Base-by-base conservation (phyloP, 2,113 vertebrate species). In the Sisor rabdophorus region DNA sequence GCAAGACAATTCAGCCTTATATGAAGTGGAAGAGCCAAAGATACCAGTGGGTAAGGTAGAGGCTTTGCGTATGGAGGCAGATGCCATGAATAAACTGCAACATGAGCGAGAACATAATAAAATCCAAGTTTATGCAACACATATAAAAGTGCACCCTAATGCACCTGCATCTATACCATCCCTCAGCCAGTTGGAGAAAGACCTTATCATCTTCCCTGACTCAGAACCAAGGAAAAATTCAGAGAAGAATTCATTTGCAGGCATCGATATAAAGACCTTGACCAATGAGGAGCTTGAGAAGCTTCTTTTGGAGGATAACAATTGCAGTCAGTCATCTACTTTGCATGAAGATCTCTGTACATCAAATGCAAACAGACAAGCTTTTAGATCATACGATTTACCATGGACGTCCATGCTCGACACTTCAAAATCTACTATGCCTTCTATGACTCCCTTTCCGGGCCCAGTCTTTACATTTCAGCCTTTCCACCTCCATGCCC, bases 61-160 rank as follows among this genome's bases (percentile, higher is more conserved):
- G 87, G 97, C 97, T n/a, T 90, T 99, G 78, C 95, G 95, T 71
- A 99, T 99, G 97, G 97, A 99, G 91, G 93, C 92, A 65, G 97
- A 98, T 55, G 97, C 97, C 11, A 88, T 99, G 87, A 95, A 95
- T 48, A 96, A 94, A 87, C 84, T 98, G 80, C 95, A 94, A 82
- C 94, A 91, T 75, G 95, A 93, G 47, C 95, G 92, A 86, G 89
- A 87, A 73, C 89, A 84, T 84, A 87, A 83, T 84, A 87, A 84
- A 50, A 85, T 82, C 79, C 85, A 88, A 58, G 79, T 79, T 50
- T 73, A 82, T 16, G 26, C 83, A 13, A 56, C 84, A 8, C 77
- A 75, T 5, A 75, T 83, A 86, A 82, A 87, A 84, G 80, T 87
- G 79, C 80, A 40, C n/a, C 60, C 79, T 17, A 83, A 83, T 22